Evolutionary conservation across 64 coral and sea anemone genomes (phyloP), one percentile per base, ranked within the genome.

Genomic region (Montipora foliosa): DNA sequence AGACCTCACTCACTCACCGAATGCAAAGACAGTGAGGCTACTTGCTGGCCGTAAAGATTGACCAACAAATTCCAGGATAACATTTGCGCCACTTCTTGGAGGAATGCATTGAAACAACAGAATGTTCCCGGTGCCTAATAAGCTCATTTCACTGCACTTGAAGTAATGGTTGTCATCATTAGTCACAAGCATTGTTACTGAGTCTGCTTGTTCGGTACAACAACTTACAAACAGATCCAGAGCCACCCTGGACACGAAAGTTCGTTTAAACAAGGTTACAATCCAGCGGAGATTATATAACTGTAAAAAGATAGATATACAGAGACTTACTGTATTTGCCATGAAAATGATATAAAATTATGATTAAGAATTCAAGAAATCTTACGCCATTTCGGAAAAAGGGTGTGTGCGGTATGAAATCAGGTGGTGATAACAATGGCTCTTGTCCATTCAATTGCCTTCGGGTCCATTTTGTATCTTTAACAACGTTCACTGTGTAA

Each of bases 201-300:
- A 62, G 21, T 82, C 58, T 17, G 22, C 58, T 6, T 11, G 21
- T 57, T 82, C 20, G 13, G 37, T 58, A 66, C 80, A 82, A 21
- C 80, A 82, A 25, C 24, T 62, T 3, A 67, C 58, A 82, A 64
- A 82, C 25, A 82, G 15, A 64, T 82, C 80, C 24, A 82, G 11
- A 62, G 22, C 14, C 37, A 64, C 55, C 15, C 20, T 44, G 80
- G 45, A 82, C 25, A 82, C 80, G 15, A 29, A 82, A 21, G 44
- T 44, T 12, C 55, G 20, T 29, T 15, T 82, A 58, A 64, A 24
- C 3, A 82, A 58, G 14, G 25, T 46, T 17, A 82, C 64, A 16
- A 66, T 82, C 80, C 55, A 82, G 60, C 58, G 60, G 21, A 24
- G 80, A 16, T 59, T 13, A 46, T 13, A n/a, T 19, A 53, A 6